phyloP scores from a whole-genome alignment of 2,113 vertebrate species.

The Cyprinodon brontotheroides region DNA sequence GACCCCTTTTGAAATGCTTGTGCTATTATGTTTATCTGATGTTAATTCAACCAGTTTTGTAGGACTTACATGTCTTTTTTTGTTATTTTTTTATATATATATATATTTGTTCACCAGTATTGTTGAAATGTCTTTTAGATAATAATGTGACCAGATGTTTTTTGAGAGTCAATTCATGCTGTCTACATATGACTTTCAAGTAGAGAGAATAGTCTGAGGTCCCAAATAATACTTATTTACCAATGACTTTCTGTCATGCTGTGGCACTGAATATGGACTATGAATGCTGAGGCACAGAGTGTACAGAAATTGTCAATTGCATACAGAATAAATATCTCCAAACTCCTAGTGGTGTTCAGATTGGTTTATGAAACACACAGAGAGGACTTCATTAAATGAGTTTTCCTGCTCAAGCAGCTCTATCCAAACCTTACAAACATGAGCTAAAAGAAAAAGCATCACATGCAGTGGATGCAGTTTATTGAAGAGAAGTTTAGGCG shows the following conservation, averaged over 20 bases:
- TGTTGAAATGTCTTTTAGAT: no score
- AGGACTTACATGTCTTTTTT: no score
- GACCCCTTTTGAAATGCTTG: no score
- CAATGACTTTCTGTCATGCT: not conserved
- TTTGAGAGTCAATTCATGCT: no score
- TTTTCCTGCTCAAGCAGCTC: not conserved
- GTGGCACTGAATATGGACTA: not conserved
- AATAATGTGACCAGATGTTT: no score
- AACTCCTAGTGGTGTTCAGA: not conserved
- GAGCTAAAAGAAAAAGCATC: not conserved
- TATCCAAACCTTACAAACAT: not conserved
- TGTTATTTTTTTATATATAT: no score
- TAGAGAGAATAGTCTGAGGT: not conserved
- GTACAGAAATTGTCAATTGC: not conserved
- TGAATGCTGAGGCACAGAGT: not conserved
- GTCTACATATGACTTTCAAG: not conserved
- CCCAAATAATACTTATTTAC: no score
- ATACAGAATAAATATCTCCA: not conserved
- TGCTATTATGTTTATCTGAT: no score
- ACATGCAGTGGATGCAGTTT: not conserved
- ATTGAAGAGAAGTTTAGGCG: not conserved
- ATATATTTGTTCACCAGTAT: no score
- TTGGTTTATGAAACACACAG: not conserved
- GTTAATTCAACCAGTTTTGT: no score
- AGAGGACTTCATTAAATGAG: not conserved